A percentile compares a stretch with the other conserved stretches of the same genome.
These are phyloP conservation scores for Serinus canaria DNA, from an alignment of 2,113 vertebrate species.

Conservation along the genomic window DNA sequence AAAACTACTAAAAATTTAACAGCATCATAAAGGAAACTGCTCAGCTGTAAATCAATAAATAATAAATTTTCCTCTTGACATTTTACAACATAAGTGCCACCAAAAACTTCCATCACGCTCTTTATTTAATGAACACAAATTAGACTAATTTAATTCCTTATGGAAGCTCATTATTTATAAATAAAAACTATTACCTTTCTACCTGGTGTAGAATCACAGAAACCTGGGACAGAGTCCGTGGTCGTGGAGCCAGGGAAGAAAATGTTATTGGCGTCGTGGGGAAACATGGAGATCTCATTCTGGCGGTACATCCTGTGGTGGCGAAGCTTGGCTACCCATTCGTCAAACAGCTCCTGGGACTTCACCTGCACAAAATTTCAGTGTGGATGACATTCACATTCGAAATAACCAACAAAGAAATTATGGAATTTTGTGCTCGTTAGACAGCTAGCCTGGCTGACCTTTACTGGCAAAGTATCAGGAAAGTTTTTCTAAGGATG, in stretches of 20 bases:
- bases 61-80: neutral
- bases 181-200: constrained; percentile 80
- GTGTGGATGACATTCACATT: neutral
- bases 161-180: neutral
- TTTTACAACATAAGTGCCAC: neutral
- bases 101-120: neutral
- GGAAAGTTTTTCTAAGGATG: neutral
- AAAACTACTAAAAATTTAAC: neutral
- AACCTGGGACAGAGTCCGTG: constrained; percentile 72
- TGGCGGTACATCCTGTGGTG: constrained; percentile 94
- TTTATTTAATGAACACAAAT: neutral
- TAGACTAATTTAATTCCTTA: neutral
- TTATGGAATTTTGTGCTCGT: neutral
- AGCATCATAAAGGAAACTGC: neutral
- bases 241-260: constrained; percentile 80
- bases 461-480: neutral
- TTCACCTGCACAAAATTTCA: constrained; percentile 79
- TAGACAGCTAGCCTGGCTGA: neutral
- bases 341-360: constrained; percentile 91
- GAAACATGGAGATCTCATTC: constrained; percentile 94
- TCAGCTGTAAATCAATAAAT: neutral
- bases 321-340: constrained; percentile 94
- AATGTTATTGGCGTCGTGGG: constrained; percentile 80
- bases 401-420: neutral
- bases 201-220: constrained; percentile 73